These are phyloP conservation scores for Lottia gigantea DNA, from an alignment of 2,888 invertebrate species.

Conservation along the genomic window DNA sequence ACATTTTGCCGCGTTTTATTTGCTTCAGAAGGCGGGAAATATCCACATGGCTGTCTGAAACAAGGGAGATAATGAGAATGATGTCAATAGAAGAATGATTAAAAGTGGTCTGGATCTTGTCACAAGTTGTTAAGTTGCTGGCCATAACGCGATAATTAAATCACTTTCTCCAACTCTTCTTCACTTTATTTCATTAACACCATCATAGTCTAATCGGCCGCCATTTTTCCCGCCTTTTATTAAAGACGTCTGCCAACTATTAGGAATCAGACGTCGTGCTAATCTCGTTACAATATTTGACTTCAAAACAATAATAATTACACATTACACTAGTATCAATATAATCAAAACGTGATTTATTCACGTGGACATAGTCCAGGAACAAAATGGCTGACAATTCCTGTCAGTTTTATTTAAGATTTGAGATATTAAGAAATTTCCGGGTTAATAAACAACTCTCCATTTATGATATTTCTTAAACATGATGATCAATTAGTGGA, in stretches of 20 bases:
- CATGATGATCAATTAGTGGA: too few species aligned
- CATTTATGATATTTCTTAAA: too few species aligned
- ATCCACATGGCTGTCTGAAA: slow-evolving; percentile 10
- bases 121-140: background rate
- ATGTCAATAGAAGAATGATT: slow-evolving; percentile 4
- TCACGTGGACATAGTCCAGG: too few species aligned
- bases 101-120: background rate
- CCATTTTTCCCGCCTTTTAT: background rate
- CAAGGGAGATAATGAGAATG: slow-evolving; percentile 4
- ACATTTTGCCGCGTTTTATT: slow-evolving; percentile 6
- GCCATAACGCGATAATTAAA: slow-evolving; percentile 7
- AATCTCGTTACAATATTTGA: slow-evolving; percentile 7
- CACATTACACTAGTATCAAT: background rate
- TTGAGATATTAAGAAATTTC: too few species aligned
- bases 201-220: background rate
- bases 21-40: slow-evolving; percentile 11
- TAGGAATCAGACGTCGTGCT: slow-evolving; percentile 6
- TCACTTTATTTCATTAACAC: slow-evolving; percentile 1
- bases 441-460: too few species aligned
- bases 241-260: slow-evolving; percentile 2
- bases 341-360: slow-evolving; percentile 3
- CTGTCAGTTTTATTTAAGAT: too few species aligned
- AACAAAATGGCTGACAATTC: too few species aligned
- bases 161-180: background rate
- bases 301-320: slow-evolving; percentile 11